phyloP scores from a whole-genome alignment of 2,888 invertebrate species.

The Perdita meconis region DNA sequence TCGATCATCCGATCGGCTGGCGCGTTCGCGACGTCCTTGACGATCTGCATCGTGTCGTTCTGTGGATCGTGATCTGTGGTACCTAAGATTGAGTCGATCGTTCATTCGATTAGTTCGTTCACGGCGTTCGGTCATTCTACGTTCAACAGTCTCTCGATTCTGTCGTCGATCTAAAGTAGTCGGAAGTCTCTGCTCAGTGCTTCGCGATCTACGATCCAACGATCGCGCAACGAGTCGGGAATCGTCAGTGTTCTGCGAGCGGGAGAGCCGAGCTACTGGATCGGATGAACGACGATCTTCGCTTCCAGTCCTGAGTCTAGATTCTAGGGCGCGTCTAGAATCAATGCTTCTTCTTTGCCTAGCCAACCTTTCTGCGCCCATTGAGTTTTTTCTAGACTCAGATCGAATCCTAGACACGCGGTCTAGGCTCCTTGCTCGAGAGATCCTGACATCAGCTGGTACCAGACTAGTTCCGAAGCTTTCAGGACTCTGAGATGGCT shows the following conservation, averaged over 20 bases:
- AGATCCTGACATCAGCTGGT: neutral
- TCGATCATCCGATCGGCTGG: conserved; percentile 11
- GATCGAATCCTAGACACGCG: conserved; percentile 24
- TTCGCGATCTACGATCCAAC: conserved; percentile 20
- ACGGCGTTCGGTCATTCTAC: conserved; percentile 38
- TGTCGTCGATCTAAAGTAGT: conserved; percentile 13
- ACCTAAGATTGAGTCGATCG: conserved; percentile 17
- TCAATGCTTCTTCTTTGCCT: neutral
- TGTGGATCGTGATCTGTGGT: conserved; percentile 28
- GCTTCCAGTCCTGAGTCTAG: conserved; percentile 4
- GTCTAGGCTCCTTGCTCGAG: conserved; percentile 51
- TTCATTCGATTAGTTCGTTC: neutral
- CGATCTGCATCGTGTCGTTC: too few relatives aligned
- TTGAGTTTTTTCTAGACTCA: conserved; percentile 4
- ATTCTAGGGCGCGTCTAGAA: conserved; percentile 11
- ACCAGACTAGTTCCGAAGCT: neutral
- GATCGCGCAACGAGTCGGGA: conserved; percentile 21
- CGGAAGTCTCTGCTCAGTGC: conserved; percentile 23
- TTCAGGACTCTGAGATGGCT: neutral
- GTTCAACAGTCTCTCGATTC: conserved; percentile 19
- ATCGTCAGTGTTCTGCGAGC: conserved; percentile 25
- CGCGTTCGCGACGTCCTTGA: conserved; percentile 16
- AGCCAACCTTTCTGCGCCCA: neutral
- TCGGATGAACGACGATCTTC: conserved; percentile 35
- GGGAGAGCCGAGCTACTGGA: conserved; percentile 30